These are phyloP conservation scores for Cherax quadricarinatus DNA, from an alignment of 1,140 invertebrate genomes.

Conservation along the genomic window DNA sequence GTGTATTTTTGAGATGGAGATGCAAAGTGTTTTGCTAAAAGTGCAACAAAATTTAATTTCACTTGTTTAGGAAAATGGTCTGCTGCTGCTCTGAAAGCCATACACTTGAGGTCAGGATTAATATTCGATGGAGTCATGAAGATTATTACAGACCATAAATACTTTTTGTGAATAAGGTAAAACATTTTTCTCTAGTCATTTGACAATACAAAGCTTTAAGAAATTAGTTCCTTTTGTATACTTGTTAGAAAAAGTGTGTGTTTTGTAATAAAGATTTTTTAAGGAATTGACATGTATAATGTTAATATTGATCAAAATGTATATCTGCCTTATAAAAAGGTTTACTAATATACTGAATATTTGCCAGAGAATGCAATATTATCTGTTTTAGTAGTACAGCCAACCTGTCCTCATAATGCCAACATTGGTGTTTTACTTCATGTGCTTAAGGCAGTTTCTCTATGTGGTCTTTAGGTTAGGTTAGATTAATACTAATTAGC, in stretches of 20 bases:
- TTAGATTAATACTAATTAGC: no score
- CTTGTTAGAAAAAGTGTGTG: constrained; percentile 1
- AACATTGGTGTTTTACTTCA: no score
- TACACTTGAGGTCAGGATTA: neutral
- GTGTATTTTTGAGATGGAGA: no score
- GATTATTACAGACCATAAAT: neutral
- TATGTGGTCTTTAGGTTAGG: no score
- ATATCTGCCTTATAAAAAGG: neutral
- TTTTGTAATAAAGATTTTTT: neutral
- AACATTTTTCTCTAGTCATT: constrained; percentile 40
- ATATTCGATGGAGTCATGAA: neutral
- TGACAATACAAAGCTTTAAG: constrained; percentile 52
- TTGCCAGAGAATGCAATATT: no score
- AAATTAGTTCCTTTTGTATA: constrained; percentile 30
- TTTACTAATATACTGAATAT: no score
- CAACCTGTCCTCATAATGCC: no score
- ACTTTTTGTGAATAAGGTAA: neutral
- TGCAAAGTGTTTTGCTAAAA: no score
- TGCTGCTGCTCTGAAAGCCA: neutral
- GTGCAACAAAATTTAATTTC: neutral
- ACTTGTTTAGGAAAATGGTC: neutral
- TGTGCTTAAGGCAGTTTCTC: no score
- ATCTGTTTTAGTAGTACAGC: no score
- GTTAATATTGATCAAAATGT: neutral
- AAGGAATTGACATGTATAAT: neutral